phyloP scores from a whole-genome alignment of 2,113 vertebrate genomes.

The Thalassarche chlororhynchos region DNA sequence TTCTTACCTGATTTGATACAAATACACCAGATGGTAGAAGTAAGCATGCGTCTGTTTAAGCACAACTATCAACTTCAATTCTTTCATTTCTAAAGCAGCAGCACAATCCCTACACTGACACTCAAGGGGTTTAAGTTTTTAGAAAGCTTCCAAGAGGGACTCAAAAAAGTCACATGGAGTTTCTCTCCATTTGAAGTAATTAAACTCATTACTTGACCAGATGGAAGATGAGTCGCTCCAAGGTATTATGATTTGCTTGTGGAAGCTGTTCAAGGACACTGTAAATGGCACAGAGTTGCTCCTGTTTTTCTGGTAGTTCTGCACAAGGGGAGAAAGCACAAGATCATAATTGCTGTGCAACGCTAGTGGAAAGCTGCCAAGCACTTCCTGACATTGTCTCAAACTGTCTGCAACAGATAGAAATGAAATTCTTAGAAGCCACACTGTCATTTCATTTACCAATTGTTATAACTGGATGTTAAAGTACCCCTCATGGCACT shows the following conservation, averaged over 20 bases:
- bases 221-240: constrained; percentile 95
- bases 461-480: background rate
- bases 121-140: background rate
- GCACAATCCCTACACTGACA: background rate
- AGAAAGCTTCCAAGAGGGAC: background rate
- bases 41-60: background rate
- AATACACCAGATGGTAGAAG: background rate
- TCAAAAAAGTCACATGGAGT: background rate
- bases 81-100: background rate
- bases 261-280: constrained; percentile 90
- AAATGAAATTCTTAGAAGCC: background rate
- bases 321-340: background rate
- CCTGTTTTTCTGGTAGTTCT: constrained; percentile 94
- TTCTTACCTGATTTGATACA: background rate
- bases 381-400: background rate
- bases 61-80: background rate
- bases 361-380: background rate
- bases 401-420: background rate
- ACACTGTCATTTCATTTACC: background rate
- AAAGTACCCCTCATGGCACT: background rate
- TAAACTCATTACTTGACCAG: constrained; percentile 87
- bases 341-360: background rate
- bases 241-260: constrained; percentile 82
- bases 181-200: background rate
- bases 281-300: constrained; percentile 91